Evolutionary conservation across 2,113 vertebrate species (phyloP).

Genomic region (Himantopus leucocephalus): DNA sequence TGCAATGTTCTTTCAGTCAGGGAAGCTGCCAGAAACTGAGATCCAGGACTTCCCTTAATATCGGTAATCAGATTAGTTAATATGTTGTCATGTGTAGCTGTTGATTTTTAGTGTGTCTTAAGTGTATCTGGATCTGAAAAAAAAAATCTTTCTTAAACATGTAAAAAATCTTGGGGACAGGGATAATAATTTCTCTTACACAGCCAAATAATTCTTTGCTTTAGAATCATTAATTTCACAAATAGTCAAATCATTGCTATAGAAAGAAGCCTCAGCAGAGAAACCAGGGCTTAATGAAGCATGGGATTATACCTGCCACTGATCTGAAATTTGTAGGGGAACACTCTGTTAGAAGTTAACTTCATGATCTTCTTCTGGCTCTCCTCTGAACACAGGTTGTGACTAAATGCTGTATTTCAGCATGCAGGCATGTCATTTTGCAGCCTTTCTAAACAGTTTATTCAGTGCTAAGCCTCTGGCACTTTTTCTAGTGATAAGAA

Average conservation of each 20-base stretch:
- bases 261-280: background rate
- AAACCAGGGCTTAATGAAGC: background rate
- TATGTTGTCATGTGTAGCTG: background rate
- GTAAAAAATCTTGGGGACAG: background rate
- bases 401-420: background rate
- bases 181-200: background rate
- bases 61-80: background rate
- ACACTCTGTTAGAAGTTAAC: background rate
- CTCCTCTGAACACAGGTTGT: background rate
- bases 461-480: background rate
- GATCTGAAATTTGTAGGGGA: background rate
- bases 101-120: constrained; percentile 7
- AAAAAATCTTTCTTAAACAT: background rate
- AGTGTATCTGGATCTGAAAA: background rate
- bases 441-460: background rate
- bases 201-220: background rate
- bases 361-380: background rate
- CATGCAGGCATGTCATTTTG: background rate
- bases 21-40: constrained; percentile 11
- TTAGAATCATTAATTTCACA: background rate
- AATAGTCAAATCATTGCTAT: background rate
- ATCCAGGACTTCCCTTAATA: background rate
- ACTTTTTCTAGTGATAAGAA: background rate
- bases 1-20: constrained; percentile 52
- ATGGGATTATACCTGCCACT: background rate